phyloP scores from a whole-genome alignment of 2,113 vertebrate genomes.

The Charadrius vociferus region DNA sequence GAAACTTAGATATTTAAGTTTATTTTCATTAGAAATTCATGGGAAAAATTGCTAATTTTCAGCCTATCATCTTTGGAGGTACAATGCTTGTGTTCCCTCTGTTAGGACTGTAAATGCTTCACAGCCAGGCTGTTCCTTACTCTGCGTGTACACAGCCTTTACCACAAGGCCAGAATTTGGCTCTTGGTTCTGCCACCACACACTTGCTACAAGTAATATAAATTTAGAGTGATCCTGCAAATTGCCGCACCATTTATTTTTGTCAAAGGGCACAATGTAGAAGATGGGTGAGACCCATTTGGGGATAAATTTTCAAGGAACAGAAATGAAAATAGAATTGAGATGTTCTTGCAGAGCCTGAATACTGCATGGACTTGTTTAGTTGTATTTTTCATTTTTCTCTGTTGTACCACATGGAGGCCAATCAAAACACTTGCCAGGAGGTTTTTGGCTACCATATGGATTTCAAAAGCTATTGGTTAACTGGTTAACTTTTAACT shows the following conservation, averaged over 20 bases:
- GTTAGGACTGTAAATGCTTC: background rate
- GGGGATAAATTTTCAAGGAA: background rate
- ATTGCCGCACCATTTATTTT: background rate
- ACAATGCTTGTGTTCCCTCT: background rate
- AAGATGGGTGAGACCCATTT: background rate
- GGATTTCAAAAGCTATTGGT: background rate
- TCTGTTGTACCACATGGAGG: background rate
- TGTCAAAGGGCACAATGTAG: background rate
- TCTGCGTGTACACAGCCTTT: background rate
- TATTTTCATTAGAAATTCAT: background rate
- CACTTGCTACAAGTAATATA: background rate
- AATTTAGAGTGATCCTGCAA: background rate
- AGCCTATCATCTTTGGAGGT: background rate
- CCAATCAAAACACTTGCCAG: background rate
- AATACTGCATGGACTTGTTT: background rate
- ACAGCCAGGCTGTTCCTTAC: background rate
- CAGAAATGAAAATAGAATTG: background rate
- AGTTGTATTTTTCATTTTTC: background rate
- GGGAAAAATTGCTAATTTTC: background rate
- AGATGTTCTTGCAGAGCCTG: background rate
- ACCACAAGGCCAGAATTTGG: background rate
- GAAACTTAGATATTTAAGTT: background rate
- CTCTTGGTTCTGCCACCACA: background rate
- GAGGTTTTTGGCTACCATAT: background rate
- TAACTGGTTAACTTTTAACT: background rate